These are phyloP conservation scores for Morelia viridis DNA, from an alignment of 2,797 vertebrate genomes.

Conservation along the genomic window DNA sequence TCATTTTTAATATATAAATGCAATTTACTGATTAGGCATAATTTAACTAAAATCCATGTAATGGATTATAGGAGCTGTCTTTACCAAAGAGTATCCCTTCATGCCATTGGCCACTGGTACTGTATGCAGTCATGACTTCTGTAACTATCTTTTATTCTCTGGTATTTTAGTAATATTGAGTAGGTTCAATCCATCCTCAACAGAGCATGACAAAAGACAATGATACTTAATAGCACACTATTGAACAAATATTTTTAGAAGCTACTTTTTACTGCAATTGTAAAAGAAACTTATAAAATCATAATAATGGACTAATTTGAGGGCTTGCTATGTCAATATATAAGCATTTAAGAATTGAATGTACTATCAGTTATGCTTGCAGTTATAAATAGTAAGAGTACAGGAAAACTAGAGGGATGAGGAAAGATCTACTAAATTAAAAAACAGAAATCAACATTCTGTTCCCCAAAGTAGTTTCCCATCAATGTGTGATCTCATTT, in stretches of 20 bases:
- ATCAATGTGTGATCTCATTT: not conserved
- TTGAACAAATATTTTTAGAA: constrained; percentile 33
- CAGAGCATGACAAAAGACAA: constrained; percentile 27
- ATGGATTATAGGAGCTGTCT: not conserved
- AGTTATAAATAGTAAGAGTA: not conserved
- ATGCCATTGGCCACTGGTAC: constrained; percentile 20
- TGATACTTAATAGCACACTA: constrained; percentile 27
- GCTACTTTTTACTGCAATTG: not conserved
- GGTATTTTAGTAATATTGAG: not conserved
- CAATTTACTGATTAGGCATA: constrained; percentile 28
- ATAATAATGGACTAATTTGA: constrained; percentile 3
- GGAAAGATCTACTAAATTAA: not conserved
- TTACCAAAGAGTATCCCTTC: not conserved
- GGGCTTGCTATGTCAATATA: not conserved
- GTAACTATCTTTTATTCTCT: constrained; percentile 25
- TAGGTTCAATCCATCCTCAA: constrained; percentile 16
- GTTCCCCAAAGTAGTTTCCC: not conserved
- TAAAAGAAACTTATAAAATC: constrained; percentile 9
- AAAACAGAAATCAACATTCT: not conserved
- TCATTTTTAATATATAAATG: constrained; percentile 3
- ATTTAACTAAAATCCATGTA: constrained; percentile 17
- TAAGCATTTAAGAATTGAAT: not conserved
- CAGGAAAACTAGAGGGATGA: not conserved
- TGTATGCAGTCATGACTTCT: not conserved
- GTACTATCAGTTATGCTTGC: too few relatives aligned